Evolutionary conservation across 2,888 invertebrate genomes (phyloP).

Genomic region (Epiblema foenella): DNA sequence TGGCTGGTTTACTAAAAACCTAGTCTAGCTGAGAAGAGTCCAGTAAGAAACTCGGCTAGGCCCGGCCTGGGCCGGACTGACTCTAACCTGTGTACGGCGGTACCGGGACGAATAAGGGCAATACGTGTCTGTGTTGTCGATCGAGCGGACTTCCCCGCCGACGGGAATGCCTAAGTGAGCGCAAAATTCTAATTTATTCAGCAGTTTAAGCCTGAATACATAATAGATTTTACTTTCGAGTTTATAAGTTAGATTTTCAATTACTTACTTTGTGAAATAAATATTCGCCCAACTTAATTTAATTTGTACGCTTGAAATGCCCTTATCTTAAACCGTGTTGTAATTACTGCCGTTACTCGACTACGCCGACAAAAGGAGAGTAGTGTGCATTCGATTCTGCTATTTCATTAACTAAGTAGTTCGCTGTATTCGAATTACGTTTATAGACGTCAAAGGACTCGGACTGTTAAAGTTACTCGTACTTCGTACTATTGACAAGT

Average conservation of each 20-base stretch:
- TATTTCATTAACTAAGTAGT: not conserved
- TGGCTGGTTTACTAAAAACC: too few relatives aligned
- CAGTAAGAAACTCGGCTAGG: too few relatives aligned
- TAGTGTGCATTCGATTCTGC: not conserved
- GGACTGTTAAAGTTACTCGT: not conserved
- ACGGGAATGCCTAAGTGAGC: too few relatives aligned
- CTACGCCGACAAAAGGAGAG: not conserved
- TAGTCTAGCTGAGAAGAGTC: too few relatives aligned
- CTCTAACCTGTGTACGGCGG: too few relatives aligned
- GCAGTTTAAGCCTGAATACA: not conserved
- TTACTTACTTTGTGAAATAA: not conserved
- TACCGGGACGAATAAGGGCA: too few relatives aligned
- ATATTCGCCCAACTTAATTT: not conserved
- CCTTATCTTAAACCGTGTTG: not conserved
- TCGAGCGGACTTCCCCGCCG: too few relatives aligned
- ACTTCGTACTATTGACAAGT: too few relatives aligned
- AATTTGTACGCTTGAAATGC: not conserved
- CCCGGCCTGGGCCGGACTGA: too few relatives aligned
- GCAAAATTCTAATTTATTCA: too few relatives aligned
- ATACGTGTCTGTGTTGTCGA: too few relatives aligned
- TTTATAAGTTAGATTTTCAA: not conserved
- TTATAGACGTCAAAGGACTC: not conserved
- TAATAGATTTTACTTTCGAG: not conserved
- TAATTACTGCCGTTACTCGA: not conserved
- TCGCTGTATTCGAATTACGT: conserved; percentile 1